Percentiles rank a stretch among this genome's conserved stretches.
phyloP scores from a whole-genome alignment of 2,113 vertebrate genomes.

The Actinemys pallida region DNA sequence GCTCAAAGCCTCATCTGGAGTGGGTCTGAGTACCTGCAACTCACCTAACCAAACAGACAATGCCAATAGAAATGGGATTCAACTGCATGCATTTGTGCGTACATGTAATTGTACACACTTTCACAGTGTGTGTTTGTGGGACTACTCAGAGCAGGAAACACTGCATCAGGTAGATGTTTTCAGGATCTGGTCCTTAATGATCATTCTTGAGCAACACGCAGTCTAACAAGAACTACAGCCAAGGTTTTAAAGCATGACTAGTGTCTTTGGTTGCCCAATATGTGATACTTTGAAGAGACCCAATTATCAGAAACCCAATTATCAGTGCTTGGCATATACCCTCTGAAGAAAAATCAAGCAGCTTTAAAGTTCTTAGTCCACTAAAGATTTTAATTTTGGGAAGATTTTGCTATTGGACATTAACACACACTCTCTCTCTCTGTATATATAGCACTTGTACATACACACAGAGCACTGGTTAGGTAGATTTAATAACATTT shows the following conservation, averaged over 20 bases:
- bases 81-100: neutral
- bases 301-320: neutral
- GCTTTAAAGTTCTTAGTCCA: neutral
- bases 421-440: neutral
- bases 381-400: neutral
- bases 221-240: neutral
- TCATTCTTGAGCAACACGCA: neutral
- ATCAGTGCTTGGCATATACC: neutral
- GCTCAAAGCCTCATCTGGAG: neutral
- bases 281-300: neutral
- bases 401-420: neutral
- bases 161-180: neutral
- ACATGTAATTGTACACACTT: neutral
- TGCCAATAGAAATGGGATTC: neutral
- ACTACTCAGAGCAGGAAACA: neutral
- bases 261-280: neutral
- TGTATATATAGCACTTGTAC: neutral
- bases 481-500: neutral
- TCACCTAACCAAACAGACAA: neutral
- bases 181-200: neutral
- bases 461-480: neutral
- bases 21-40: neutral
- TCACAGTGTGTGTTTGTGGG: neutral
- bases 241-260: neutral
- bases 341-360: neutral